Conservation (phyloP, 2,888 invertebrate species). For the Limnephilus auricula region DNA sequence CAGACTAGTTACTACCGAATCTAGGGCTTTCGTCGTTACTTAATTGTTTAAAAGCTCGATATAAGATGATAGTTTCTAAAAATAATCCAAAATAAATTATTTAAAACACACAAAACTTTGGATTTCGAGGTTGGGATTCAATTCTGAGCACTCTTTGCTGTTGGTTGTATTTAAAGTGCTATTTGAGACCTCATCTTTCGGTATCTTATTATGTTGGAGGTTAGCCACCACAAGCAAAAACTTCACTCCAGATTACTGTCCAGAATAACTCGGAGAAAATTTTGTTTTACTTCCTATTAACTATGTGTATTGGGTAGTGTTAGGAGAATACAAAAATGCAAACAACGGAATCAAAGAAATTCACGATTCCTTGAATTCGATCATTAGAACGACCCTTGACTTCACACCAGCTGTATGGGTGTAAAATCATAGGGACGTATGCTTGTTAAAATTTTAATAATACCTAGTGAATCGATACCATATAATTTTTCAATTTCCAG, state of each 20-base stretch:
- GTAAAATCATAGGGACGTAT: neutral
- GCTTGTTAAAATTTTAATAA: neutral
- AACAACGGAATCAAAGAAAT: no score
- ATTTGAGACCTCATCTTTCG: no score
- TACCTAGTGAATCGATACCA: neutral
- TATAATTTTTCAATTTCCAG: neutral
- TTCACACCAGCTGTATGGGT: neutral
- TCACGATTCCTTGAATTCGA: no score
- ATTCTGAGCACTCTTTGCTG: no score
- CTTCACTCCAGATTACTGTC: neutral
- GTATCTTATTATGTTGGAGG: neutral
- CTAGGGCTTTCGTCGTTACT: neutral
- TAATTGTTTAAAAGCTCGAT: neutral
- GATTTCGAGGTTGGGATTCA: neutral
- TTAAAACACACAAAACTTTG: neutral
- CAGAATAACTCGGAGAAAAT: no score
- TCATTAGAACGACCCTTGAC: neutral
- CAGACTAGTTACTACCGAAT: neutral
- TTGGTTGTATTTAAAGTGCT: no score
- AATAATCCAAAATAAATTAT: neutral
- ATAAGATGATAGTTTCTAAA: neutral
- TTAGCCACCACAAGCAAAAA: neutral
- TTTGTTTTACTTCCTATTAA: no score
- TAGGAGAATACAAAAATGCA: no score
- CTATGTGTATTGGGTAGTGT: no score